Evolutionary conservation across 2,797 vertebrate genomes (phyloP).

Genomic region (Glossophaga mutica): DNA sequence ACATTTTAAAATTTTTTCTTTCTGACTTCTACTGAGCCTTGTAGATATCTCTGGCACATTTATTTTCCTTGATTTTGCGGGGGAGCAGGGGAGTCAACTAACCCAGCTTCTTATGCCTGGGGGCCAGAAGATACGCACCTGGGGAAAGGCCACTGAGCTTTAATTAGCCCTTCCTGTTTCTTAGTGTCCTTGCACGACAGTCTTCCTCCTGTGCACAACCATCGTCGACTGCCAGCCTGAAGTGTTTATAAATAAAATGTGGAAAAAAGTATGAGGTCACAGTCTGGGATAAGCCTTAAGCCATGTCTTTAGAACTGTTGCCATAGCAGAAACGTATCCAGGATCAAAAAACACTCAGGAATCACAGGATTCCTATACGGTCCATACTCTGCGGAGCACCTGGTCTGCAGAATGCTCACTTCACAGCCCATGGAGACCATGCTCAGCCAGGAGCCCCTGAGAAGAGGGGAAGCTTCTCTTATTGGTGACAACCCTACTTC

Average conservation of each 20-base stretch:
- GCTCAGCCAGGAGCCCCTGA: background rate
- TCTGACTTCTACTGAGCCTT: background rate
- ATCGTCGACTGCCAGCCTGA: constrained; percentile 19
- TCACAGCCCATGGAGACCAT: background rate
- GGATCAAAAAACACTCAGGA: constrained; percentile 28
- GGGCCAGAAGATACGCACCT: constrained; percentile 16
- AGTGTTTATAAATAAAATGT: constrained; percentile 66
- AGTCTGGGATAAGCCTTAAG: constrained; percentile 42
- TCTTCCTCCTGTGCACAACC: background rate
- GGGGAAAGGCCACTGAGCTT: constrained; percentile 24
- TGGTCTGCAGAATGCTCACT: background rate
- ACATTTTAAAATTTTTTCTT: background rate
- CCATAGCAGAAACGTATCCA: constrained; percentile 54
- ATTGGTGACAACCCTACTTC: background rate
- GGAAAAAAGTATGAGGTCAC: constrained; percentile 50
- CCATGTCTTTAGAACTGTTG: constrained; percentile 51
- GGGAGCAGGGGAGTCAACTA: background rate
- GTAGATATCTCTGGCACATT: background rate
- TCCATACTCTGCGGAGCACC: background rate
- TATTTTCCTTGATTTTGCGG: background rate
- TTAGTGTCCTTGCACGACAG: background rate
- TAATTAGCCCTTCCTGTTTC: constrained; percentile 45
- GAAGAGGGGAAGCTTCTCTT: background rate
- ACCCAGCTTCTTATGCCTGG: background rate
- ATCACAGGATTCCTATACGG: background rate